phyloP scores from a whole-genome alignment of 2,797 vertebrate species.

The Cyclopterus lumpus region DNA sequence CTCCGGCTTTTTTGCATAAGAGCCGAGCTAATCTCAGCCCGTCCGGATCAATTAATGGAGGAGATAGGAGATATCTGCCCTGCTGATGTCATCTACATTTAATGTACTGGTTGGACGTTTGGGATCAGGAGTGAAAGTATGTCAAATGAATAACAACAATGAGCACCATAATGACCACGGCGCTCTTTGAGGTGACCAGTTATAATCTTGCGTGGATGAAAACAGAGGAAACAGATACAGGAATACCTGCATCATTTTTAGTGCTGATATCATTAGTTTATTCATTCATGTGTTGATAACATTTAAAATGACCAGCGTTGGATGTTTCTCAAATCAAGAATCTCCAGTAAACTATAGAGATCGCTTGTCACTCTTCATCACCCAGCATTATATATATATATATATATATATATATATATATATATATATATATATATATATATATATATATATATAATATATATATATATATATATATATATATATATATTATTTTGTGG shows the following conservation, averaged over 20 bases:
- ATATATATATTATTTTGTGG: no score
- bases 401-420: no score
- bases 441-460: no score
- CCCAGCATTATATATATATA: no score
- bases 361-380: no score
- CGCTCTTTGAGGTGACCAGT: neutral
- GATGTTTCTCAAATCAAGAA: no score
- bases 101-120: neutral
- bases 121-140: neutral
- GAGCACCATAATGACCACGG: neutral
- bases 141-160: neutral
- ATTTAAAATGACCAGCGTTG: neutral
- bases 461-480: no score
- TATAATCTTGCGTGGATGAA: neutral
- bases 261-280: neutral
- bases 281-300: neutral
- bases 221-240: neutral
- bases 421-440: no score
- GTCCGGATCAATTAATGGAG: conserved; percentile 73
- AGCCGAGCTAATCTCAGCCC: conserved; percentile 66
- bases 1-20: conserved; percentile 65
- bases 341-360: no score
- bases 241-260: neutral
- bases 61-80: conserved; percentile 47
- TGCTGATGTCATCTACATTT: neutral